Percentiles rank a stretch among this genome's conserved stretches.
phyloP scores from a whole-genome alignment of 2,888 invertebrate species.

The Amphipyra tragopoginis region DNA sequence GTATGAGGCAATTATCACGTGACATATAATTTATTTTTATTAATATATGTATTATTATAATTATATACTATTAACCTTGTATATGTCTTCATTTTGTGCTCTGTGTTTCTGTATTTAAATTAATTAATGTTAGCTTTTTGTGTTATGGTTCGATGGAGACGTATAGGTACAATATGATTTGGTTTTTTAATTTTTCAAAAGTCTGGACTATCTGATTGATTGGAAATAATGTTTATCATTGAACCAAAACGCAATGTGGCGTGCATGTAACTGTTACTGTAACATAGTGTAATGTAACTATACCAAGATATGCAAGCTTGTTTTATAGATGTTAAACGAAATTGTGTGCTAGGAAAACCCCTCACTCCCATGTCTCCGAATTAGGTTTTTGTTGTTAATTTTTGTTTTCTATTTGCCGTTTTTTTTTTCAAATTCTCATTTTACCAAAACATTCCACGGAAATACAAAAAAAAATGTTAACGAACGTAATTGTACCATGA shows the following conservation, averaged over 20 bases:
- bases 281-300: conserved; percentile 86
- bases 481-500: conserved; percentile 59
- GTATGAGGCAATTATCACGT: conserved; percentile 90
- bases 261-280: conserved; percentile 88
- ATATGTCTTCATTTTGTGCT: conserved; percentile 89
- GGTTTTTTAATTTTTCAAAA: conserved; percentile 59
- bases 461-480: conserved; percentile 38
- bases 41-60: conserved; percentile 77
- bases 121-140: conserved; percentile 88
- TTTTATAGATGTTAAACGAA: conserved; percentile 85
- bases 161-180: conserved; percentile 65
- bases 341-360: conserved; percentile 84
- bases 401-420: conserved; percentile 66
- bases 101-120: conserved; percentile 86
- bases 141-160: conserved; percentile 88
- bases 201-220: conserved; percentile 65
- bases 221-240: conserved; percentile 75
- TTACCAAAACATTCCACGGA: conserved; percentile 60
- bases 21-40: conserved; percentile 80
- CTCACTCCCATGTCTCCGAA: conserved; percentile 80
- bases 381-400: conserved; percentile 73
- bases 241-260: conserved; percentile 88
- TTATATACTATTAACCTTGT: conserved; percentile 85
- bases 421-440: conserved; percentile 65
- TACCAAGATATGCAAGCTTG: conserved; percentile 86